Evolutionary conservation across 2,113 vertebrate genomes (phyloP), one percentile per base, ranked within the genome.

Genomic region (Brachypodius melanocephalos): DNA sequence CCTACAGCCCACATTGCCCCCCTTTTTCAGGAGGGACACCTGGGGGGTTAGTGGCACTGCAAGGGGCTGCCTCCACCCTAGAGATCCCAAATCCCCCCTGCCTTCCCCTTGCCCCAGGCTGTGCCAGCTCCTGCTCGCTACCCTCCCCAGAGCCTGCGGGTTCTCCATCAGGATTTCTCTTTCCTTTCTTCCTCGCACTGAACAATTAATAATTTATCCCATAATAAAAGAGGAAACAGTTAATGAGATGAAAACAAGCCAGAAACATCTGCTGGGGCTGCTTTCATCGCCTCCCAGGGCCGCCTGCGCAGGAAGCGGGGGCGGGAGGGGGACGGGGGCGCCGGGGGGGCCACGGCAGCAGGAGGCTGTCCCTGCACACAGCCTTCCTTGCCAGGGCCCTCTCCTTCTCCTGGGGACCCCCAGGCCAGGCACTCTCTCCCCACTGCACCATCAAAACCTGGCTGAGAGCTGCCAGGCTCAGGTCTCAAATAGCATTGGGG

Each of bases 121-220:
- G n/a, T 57, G 76, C 49, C 79, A 90, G 6, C 45, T 46, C 52
- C 29, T 65, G 79, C 71, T 31, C 3, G 1, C 59, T 46, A 5
- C 52, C 54, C 31, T 85, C 68, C 89, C 75, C 7, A 0, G 42
- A 45, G 75, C 86, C 88, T 62, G 68, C 3, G 25, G 63, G 77
- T 59, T 91, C 93, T 95, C 87, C 17, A 0, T 85, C 90, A 90
- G 90, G 92, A 95, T 96, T 93, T 96, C 87, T 92, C 91, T 89
- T 96, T 84, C 85, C 93, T 96, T 96, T 96, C 95, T 91, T 96
- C 95, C 82, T 91, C 2, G 2, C 38, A 9, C 71, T 0, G 61
- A 96, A 90, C 96, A 96, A 96, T 97, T 97, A 96, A 97, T 97
- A 97, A 97, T 97, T 97, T 95, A 97, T 97, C 92, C 87, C 93